Percentiles rank a stretch among this genome's conserved stretches.
Evolutionary conservation across 2,113 vertebrate genomes (phyloP).

Genomic region (Tyrannus savana): DNA sequence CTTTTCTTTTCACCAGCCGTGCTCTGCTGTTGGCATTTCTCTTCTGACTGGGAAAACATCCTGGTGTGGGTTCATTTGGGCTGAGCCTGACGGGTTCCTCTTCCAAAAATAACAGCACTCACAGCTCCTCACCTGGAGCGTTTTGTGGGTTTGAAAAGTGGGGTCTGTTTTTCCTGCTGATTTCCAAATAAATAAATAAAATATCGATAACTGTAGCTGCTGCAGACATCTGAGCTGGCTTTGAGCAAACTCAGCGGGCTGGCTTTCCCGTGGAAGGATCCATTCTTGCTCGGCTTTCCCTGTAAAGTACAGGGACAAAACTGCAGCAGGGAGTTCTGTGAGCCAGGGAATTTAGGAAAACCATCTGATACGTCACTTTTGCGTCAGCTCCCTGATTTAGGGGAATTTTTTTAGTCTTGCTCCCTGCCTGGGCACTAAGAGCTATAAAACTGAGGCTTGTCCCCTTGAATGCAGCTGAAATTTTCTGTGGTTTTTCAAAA

Average conservation of each 20-base stretch:
- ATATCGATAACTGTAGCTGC: neutral
- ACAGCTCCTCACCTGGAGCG: neutral
- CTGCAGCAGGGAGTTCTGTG: neutral
- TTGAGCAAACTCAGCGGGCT: neutral
- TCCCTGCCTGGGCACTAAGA: neutral
- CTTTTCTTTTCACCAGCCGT: neutral
- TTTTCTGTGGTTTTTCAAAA: neutral
- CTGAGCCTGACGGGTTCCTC: neutral
- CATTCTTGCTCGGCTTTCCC: neutral
- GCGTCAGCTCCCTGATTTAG: neutral
- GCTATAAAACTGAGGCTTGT: neutral
- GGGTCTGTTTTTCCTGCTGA: neutral
- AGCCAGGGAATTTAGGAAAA: neutral
- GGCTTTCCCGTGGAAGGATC: neutral
- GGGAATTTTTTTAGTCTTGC: neutral
- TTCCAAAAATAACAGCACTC: conserved; percentile 43
- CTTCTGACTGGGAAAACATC: conserved; percentile 24
- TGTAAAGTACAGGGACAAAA: neutral
- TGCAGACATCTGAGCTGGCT: neutral
- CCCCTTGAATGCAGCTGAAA: neutral
- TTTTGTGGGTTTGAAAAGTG: neutral
- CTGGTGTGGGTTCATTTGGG: neutral
- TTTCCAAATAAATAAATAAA: neutral
- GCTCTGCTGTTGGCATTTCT: neutral
- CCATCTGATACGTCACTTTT: neutral